A percentile compares a stretch with the other conserved stretches of the same genome.
Evolutionary conservation across 2,113 vertebrate species (phyloP).

Genomic region (Carettochelys insculpta): DNA sequence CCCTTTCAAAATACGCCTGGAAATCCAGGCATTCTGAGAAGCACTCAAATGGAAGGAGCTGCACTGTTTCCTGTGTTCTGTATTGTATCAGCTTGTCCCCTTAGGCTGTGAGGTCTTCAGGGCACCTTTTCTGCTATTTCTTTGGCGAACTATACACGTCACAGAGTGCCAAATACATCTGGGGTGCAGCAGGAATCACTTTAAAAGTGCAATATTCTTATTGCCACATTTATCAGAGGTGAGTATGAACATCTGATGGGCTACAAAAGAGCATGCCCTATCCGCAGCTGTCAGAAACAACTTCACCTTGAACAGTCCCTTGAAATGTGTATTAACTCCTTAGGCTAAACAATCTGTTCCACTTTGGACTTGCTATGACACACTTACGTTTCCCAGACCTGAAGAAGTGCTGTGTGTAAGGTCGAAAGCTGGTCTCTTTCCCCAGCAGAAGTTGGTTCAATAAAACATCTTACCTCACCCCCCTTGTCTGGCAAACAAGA

Average conservation of each 20-base stretch:
- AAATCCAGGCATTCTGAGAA: neutral
- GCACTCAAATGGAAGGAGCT: neutral
- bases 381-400: neutral
- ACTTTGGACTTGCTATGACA: neutral
- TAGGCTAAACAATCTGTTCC: neutral
- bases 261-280: accelerated
- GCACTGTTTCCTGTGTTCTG: neutral
- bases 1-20: neutral
- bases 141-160: neutral
- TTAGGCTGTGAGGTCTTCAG: neutral
- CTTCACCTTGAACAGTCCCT: neutral
- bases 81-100: neutral
- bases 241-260: neutral
- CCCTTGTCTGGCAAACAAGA: neutral
- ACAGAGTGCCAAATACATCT: neutral
- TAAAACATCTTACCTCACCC: neutral
- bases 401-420: neutral
- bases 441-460: neutral
- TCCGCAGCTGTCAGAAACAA: accelerated
- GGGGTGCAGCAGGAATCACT: neutral
- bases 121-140: neutral
- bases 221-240: accelerated
- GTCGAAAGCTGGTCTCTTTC: neutral
- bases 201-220: neutral
- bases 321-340: neutral